Evolutionary conservation across 2,888 invertebrate species (phyloP).

Genomic region (Thumatha senex): DNA sequence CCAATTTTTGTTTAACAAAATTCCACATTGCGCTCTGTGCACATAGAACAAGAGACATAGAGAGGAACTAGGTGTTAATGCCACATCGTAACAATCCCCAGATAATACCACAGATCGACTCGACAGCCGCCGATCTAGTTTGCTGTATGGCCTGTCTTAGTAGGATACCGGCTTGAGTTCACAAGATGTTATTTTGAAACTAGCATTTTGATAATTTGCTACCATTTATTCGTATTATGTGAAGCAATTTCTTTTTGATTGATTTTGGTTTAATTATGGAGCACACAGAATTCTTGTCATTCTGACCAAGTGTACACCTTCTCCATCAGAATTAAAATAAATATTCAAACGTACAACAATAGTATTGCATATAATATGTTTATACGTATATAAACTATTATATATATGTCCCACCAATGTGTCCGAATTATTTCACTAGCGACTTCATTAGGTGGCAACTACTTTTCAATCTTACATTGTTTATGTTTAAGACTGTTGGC

Average conservation of each 20-base stretch:
- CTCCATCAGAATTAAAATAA: too few species aligned
- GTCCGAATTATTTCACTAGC: too few species aligned
- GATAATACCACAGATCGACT: constrained; percentile 47
- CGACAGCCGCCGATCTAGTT: constrained; percentile 57
- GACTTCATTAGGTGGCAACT: too few species aligned
- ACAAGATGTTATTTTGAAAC: constrained; percentile 39
- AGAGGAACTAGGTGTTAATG: constrained; percentile 51
- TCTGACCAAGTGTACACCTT: too few species aligned
- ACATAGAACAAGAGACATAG: constrained; percentile 53
- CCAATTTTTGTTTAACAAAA: not conserved
- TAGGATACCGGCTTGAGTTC: constrained; percentile 33
- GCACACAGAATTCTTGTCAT: too few species aligned
- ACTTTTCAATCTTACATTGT: not conserved
- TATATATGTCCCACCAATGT: too few species aligned
- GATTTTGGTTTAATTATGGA: not conserved
- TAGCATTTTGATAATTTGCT: constrained; percentile 31
- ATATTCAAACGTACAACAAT: too few species aligned
- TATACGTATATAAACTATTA: too few species aligned
- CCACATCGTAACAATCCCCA: constrained; percentile 43
- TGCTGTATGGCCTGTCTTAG: constrained; percentile 29
- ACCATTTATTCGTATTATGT: constrained; percentile 4
- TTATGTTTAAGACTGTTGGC: not conserved
- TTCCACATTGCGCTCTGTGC: constrained; percentile 26
- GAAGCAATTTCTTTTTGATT: not conserved
- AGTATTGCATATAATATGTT: too few species aligned